phyloP scores from a whole-genome alignment of 2,888 invertebrate genomes.

The Falcaria lacertinaria region DNA sequence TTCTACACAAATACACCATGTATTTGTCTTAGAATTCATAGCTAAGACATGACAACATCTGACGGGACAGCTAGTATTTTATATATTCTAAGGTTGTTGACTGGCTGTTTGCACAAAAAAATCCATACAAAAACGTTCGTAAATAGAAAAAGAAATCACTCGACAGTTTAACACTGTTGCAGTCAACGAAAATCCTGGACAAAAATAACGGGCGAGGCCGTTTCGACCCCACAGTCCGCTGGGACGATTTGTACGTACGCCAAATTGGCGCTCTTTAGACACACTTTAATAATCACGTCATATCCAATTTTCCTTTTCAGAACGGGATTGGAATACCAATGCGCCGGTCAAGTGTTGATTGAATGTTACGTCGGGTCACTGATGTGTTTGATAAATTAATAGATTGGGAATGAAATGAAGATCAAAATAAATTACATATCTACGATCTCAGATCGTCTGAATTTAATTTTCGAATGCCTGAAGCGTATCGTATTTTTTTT shows the following conservation, averaged over 20 bases:
- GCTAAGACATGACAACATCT: no score
- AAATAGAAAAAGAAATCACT: background rate
- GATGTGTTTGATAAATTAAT: slow-evolving; percentile 6
- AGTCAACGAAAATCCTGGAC: slow-evolving; percentile 17
- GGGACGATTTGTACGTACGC: slow-evolving; percentile 65
- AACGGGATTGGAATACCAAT: slow-evolving; percentile 62
- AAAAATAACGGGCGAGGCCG: slow-evolving; percentile 41
- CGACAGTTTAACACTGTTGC: background rate
- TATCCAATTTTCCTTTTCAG: slow-evolving; percentile 68
- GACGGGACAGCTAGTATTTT: no score
- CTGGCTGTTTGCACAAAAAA: no score
- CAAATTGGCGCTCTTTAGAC: slow-evolving; percentile 72
- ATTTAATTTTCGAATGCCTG: slow-evolving; percentile 8
- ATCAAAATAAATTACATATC: slow-evolving; percentile 20
- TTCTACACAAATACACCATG: no score
- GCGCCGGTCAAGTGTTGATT: slow-evolving; percentile 41
- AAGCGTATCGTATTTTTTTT: no score
- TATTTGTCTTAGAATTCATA: no score
- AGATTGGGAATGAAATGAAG: background rate
- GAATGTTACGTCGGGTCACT: slow-evolving; percentile 39
- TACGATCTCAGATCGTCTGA: no score
- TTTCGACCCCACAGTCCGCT: slow-evolving; percentile 44
- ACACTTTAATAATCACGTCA: slow-evolving; percentile 74
- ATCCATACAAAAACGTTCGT: background rate
- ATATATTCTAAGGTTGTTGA: no score